These are phyloP conservation scores for Porphyrio hochstetteri DNA, from an alignment of 2,113 vertebrate species.

Conservation along the genomic window DNA sequence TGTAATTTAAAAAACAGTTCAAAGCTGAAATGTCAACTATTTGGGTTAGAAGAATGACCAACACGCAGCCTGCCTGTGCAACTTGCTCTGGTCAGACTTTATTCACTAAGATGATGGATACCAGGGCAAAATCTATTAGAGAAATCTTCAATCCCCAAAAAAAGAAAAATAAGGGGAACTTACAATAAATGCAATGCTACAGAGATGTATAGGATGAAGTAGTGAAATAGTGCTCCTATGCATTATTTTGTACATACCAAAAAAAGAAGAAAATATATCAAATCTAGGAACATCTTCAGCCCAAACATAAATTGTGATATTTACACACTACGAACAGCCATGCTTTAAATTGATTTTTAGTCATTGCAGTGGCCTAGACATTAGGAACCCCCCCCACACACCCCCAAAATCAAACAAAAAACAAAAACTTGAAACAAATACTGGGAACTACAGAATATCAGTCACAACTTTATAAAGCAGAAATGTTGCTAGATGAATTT, in stretches of 20 bases:
- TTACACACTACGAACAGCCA: neutral
- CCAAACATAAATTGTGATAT: neutral
- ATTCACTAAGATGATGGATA: neutral
- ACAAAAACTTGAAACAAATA: neutral
- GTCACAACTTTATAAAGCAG: neutral
- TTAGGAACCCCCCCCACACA: neutral
- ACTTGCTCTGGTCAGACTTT: neutral
- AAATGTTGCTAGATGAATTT: neutral
- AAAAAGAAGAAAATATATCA: neutral
- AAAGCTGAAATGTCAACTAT: neutral
- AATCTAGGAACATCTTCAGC: neutral
- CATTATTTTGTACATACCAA: neutral
- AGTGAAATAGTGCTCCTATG: neutral
- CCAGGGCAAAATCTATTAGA: neutral
- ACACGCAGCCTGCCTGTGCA: neutral
- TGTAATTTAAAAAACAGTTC: neutral
- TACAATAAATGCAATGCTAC: neutral
- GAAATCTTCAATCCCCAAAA: neutral
- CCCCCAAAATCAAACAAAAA: no score
- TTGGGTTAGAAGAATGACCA: neutral
- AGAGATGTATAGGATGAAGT: neutral
- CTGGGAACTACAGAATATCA: neutral
- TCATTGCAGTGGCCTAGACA: neutral
- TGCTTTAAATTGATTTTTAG: neutral
- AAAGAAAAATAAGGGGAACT: neutral